phyloP scores from a whole-genome alignment of 2,797 vertebrate genomes.

The Pseudochromis fuscus region DNA sequence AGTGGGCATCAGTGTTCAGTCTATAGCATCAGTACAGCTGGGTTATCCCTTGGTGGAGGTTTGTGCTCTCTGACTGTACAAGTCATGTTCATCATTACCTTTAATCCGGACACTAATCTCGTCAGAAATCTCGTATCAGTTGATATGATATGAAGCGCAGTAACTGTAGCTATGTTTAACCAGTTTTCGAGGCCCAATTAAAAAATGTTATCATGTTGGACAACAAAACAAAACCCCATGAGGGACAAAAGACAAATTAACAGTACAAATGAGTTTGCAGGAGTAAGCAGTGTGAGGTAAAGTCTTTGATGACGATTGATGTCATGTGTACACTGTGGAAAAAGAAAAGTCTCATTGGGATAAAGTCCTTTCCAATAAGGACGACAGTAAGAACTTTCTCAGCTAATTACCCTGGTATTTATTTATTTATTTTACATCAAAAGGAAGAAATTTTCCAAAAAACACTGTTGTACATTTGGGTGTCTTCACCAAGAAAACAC shows the following conservation, averaged over 20 bases:
- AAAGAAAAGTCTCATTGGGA: neutral
- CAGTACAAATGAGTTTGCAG: neutral
- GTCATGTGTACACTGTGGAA: neutral
- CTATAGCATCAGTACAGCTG: too few species aligned
- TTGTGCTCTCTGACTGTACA: too few species aligned
- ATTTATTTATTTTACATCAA: neutral
- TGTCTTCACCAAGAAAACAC: too few species aligned
- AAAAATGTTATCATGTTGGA: neutral
- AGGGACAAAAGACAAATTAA: neutral
- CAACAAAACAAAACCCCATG: neutral
- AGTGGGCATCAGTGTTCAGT: too few species aligned
- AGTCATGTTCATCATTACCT: too few species aligned
- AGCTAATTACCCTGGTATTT: neutral
- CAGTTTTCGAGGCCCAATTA: neutral
- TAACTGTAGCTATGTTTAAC: too few species aligned
- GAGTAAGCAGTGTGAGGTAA: neutral
- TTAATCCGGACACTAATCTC: too few species aligned
- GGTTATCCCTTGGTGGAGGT: too few species aligned
- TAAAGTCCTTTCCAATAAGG: neutral
- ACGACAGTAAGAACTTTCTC: neutral
- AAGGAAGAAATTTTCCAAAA: neutral
- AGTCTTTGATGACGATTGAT: neutral
- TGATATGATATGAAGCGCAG: too few species aligned
- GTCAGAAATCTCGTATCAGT: too few species aligned
- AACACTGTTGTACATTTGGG: neutral